Evolutionary conservation across 2,113 vertebrate species (phyloP).

Genomic region (Pungitius pungitius): DNA sequence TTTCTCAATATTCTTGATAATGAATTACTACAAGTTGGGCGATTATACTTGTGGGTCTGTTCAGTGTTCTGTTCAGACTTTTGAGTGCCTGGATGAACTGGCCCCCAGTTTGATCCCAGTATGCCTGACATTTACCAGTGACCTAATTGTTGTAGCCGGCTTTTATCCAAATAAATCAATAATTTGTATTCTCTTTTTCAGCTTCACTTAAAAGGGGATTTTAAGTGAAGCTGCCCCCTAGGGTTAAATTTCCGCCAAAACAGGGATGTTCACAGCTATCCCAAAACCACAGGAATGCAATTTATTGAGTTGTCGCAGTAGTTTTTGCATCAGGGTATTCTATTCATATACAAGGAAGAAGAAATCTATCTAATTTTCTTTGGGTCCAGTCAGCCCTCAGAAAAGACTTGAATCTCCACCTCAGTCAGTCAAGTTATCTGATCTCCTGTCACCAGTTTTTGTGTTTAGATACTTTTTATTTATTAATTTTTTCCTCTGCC

Average conservation of each 20-base stretch:
- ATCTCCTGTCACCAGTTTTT: constrained; percentile 38
- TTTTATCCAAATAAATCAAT: constrained; percentile 51
- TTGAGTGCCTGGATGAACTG: constrained; percentile 1
- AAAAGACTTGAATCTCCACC: neutral
- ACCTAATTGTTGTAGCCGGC: constrained; percentile 34
- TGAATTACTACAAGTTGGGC: neutral
- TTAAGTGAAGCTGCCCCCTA: neutral
- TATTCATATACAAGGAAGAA: constrained; percentile 26
- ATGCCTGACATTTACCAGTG: constrained; percentile 14
- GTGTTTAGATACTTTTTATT: neutral
- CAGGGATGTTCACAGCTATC: constrained; percentile 25
- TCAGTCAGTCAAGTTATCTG: constrained; percentile 25
- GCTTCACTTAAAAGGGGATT: constrained; percentile 32
- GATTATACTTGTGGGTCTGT: neutral
- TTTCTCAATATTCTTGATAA: neutral
- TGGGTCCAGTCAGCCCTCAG: constrained; percentile 3
- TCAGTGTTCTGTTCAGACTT: neutral
- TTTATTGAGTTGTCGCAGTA: constrained; percentile 29
- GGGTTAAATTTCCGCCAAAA: constrained; percentile 6
- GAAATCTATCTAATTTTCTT: constrained; percentile 8
- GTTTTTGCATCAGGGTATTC: constrained; percentile 24
- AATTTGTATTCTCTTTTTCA: constrained; percentile 26
- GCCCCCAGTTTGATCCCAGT: constrained; percentile 5
- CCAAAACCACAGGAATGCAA: constrained; percentile 6
- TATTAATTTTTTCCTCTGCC: neutral